Evolutionary conservation across 2,888 invertebrate genomes (phyloP).

Genomic region (Elmis aenea): DNA sequence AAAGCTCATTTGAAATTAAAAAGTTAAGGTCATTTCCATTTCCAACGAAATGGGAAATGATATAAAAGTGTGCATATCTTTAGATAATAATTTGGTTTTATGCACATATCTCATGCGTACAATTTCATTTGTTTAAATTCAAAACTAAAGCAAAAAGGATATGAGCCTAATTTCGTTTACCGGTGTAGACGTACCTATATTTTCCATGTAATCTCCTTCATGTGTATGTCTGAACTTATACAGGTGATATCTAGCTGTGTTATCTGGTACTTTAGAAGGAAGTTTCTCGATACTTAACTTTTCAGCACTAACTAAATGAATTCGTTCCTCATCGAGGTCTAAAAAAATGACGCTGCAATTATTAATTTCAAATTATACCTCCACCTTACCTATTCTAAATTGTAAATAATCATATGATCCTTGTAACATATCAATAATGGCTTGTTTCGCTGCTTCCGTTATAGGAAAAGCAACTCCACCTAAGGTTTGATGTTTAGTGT

Average conservation of each 20-base stretch:
- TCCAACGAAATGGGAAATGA: no score
- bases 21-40: no score
- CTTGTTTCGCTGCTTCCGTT: constrained; percentile 70
- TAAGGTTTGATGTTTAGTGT: constrained; percentile 83
- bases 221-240: constrained; percentile 87
- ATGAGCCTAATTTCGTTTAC: no score
- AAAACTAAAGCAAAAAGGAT: no score
- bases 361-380: neutral
- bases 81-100: no score
- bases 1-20: no score
- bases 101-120: no score
- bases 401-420: constrained; percentile 86
- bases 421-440: constrained; percentile 66
- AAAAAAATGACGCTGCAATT: constrained; percentile 25
- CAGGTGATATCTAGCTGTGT: constrained; percentile 87
- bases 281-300: constrained; percentile 65
- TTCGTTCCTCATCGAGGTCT: constrained; percentile 83
- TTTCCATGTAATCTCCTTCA: constrained; percentile 86
- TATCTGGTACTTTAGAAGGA: constrained; percentile 73
- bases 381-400: constrained; percentile 65
- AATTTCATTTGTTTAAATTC: no score
- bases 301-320: constrained; percentile 73
- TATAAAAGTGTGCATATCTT: no score
- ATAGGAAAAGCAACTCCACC: constrained; percentile 89
- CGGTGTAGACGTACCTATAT: no score